These are phyloP conservation scores for Pachyramphus minor DNA, from an alignment of 2,113 vertebrate species.

Conservation along the genomic window DNA sequence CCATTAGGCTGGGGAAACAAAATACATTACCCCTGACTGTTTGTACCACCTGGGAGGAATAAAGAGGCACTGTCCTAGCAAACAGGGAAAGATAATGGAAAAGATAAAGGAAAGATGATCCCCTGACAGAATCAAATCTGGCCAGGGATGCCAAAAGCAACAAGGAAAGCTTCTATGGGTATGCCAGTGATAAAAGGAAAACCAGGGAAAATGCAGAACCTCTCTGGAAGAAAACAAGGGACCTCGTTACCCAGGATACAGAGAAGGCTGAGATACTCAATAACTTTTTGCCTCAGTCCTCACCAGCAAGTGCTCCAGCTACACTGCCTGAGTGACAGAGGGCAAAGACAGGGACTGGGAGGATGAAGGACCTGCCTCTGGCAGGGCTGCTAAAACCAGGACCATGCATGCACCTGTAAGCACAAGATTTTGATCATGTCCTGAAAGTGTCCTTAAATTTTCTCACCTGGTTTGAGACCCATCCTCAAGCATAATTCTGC, in stretches of 20 bases:
- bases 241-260: neutral
- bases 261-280: neutral
- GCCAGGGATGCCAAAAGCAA: neutral
- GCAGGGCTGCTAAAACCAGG: neutral
- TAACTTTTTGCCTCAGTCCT: neutral
- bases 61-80: too few species aligned
- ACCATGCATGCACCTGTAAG: neutral
- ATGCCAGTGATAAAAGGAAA: neutral
- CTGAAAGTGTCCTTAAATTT: neutral
- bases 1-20: fast-evolving
- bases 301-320: neutral
- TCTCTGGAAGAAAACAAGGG: neutral
- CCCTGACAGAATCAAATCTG: neutral
- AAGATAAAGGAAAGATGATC: neutral
- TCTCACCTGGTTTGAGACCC: neutral
- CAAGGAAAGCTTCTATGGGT: neutral
- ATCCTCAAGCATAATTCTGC: neutral
- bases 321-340: neutral
- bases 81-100: neutral
- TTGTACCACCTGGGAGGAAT: neutral
- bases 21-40: neutral
- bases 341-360: neutral
- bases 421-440: neutral
- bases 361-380: neutral
- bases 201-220: neutral